Base-by-base conservation (phyloP, 2,113 vertebrate species). In the Crotalus horridus region DNA sequence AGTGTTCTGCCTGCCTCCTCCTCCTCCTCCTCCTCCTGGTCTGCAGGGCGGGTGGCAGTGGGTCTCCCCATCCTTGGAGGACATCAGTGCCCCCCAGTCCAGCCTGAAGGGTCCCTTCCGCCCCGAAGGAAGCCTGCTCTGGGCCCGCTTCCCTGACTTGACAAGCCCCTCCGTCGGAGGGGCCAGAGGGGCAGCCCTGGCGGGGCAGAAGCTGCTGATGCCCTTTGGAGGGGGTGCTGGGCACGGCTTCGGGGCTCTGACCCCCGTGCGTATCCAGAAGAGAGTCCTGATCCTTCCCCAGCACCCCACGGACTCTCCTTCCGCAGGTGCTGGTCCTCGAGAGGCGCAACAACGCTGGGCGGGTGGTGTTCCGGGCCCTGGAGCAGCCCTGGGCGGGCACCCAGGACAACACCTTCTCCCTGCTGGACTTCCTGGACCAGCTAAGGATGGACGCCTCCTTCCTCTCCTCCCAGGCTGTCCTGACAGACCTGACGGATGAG, bases 261-360 rank as follows among this genome's bases (percentile, higher is more conserved):
- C 39, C 39, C 39, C 39, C 39, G 39, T 39, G 39, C 56, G 5
- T 21, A 6, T 10, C 9, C 51, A 51, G 51, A 46, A 46, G 48
- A 48, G 9, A 33, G 1, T 23, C 10, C 33, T 29, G 13, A 11
- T 1, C 29, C 48, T 24, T 17, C 43, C 48, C 48, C 48, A 24
- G 86, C 1, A 11, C n/a, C 53, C 43, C 53, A 3, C 4, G 23
- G 26, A 89, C 20, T 95, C 46, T 4, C 55, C 48, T 91, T 1
- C 0, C 39, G 7, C 97, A 99, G 99, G 98, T 99, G 89, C 97
- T 99, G 85, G 98, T 99, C 95, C 95, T 99, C 91, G 99, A 99
- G 97, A 97, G 99, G 92, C 98, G 98, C 1, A 99, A 98, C 26
- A 97, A 96, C 0, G 98, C 98, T 0, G 99, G 99, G 13, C 98